Conservation (phyloP, 2,113 vertebrate genomes). For the Apeltes quadracus region DNA sequence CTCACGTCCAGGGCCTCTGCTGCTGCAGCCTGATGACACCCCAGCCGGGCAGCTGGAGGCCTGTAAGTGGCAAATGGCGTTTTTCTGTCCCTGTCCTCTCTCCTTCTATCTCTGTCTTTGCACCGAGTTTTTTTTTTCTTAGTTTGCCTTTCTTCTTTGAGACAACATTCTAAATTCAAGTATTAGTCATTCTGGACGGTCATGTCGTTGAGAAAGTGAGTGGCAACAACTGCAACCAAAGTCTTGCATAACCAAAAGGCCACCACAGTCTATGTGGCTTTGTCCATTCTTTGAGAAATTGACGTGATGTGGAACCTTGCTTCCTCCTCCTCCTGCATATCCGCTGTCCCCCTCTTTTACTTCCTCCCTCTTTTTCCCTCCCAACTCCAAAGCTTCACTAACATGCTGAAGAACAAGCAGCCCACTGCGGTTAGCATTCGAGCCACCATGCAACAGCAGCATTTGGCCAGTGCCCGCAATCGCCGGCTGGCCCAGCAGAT, state of each 20-base stretch:
- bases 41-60: slow-evolving; percentile 70
- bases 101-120: slow-evolving; percentile 65
- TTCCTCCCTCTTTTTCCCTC: slow-evolving; percentile 79
- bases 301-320: slow-evolving; percentile 82
- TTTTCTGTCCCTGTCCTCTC: slow-evolving; percentile 32
- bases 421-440: slow-evolving; percentile 95
- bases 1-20: slow-evolving; percentile 73
- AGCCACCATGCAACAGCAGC: slow-evolving; percentile 98
- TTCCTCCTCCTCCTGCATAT: slow-evolving; percentile 72
- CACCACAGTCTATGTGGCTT: slow-evolving; percentile 48
- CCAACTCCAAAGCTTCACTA: slow-evolving; percentile 99
- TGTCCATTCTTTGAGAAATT: slow-evolving; percentile 73
- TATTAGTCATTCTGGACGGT: slow-evolving; percentile 50
- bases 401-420: slow-evolving; percentile 99
- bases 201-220: slow-evolving; percentile 56
- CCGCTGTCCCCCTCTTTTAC: slow-evolving; percentile 79
- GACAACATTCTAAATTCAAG: slow-evolving; percentile 35
- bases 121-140: slow-evolving; percentile 27
- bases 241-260: slow-evolving; percentile 45
- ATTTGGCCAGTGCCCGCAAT: slow-evolving; percentile 97
- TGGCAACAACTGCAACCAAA: slow-evolving; percentile 45
- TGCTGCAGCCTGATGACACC: slow-evolving; percentile 37
- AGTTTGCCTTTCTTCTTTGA: slow-evolving; percentile 32
- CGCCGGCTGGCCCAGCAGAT: slow-evolving; percentile 98
- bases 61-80: slow-evolving; percentile 91